Conservation (phyloP, 2,113 vertebrate genomes). For the Formicarius rufipectus region DNA sequence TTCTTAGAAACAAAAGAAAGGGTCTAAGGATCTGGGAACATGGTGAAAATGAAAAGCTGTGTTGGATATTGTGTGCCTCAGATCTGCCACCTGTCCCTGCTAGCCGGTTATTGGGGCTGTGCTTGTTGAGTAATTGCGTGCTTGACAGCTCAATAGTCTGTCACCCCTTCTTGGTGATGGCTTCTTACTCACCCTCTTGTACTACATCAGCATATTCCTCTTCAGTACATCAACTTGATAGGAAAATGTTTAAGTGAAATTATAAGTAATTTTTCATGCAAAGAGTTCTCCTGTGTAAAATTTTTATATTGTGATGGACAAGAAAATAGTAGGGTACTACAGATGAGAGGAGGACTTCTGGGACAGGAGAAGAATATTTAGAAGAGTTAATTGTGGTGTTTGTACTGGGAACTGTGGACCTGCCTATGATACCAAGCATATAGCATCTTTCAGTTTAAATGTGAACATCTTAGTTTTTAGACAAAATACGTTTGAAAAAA, state of each 20-base stretch:
- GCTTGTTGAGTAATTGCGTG: constrained; percentile 3
- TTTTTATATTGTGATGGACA: neutral
- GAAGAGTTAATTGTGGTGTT: neutral
- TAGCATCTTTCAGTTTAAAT: neutral
- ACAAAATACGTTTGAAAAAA: neutral
- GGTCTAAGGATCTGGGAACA: neutral
- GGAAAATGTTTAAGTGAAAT: neutral
- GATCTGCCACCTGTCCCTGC: constrained; percentile 37
- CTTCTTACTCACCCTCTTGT: constrained; percentile 1
- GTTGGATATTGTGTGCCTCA: neutral
- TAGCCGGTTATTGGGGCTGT: neutral
- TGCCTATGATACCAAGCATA: neutral
- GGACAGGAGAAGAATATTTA: neutral
- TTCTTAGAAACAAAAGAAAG: neutral
- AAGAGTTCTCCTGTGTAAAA: neutral
- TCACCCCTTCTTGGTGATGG: neutral
- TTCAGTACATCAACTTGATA: neutral
- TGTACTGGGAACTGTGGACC: neutral
- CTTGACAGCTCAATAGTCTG: constrained; percentile 5
- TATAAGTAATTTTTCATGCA: neutral
- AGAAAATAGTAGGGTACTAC: neutral
- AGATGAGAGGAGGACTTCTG: neutral
- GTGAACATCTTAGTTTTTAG: neutral
- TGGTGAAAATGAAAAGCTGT: constrained; percentile 4
- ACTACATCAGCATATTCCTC: neutral